phyloP scores from a whole-genome alignment of 2,888 invertebrate species.

The Tipula unca region DNA sequence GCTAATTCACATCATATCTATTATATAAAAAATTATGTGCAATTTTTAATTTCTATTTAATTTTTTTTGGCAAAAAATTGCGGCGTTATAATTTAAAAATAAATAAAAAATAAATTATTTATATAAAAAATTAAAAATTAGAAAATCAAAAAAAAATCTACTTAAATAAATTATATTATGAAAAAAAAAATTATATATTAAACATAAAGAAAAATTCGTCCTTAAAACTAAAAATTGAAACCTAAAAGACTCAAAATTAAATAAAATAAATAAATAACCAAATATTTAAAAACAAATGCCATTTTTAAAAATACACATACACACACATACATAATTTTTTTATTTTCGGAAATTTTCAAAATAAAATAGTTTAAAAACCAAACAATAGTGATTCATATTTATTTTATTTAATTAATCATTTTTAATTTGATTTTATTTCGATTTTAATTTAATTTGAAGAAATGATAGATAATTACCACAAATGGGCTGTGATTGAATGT shows the following conservation, averaged over 20 bases:
- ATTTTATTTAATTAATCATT: background rate
- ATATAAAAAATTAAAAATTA: background rate
- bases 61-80: background rate
- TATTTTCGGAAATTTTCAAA: background rate
- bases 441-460: constrained; percentile 14
- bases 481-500: constrained; percentile 34
- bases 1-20: background rate
- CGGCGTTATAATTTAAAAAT: background rate
- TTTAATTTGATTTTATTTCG: background rate
- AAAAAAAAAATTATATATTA: background rate
- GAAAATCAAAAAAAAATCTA: constrained; percentile 9
- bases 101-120: background rate
- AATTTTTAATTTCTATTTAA: background rate
- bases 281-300: background rate
- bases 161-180: constrained; percentile 8
- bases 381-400: background rate
- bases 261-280: constrained; percentile 2
- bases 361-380: background rate
- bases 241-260: constrained; percentile 8
- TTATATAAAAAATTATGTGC: background rate
- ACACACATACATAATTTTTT: background rate
- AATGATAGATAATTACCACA: constrained; percentile 28
- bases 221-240: constrained; percentile 3
- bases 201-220: background rate
- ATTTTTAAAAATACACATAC: background rate